Base-by-base conservation (phyloP, 2,797 vertebrate genomes). In the Rhinatrema bivittatum region DNA sequence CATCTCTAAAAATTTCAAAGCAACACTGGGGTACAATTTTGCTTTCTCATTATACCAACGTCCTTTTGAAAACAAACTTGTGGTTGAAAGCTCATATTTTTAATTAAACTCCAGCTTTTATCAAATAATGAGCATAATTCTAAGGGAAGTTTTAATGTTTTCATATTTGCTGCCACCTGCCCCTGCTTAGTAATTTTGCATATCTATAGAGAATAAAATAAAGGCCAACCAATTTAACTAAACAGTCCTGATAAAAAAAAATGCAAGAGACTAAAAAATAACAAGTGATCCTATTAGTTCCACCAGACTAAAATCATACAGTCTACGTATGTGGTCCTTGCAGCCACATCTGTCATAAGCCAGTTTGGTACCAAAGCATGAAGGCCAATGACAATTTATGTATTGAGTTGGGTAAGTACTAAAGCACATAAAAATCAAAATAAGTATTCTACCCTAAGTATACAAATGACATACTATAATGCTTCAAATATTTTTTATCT, bases 311-410 rank as follows among this genome's bases (percentile, higher is more conserved):
- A 93, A 90, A 91, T 91, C 90, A 93, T 88, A 92, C 87, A 89
- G 75, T 91, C 90, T 72, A 91, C 84, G 91, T 92, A 96, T 94
- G 91, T 96, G 92, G 91, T 95, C 93, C 88, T 84, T 82, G 82
- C 84, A 88, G 78, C 77, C 87, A 91, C 91, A 95, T 94, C 93
- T 98, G 92, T 90, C 87, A 87, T 65, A 67, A 79, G 76, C 87
- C 77, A 73, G 80, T 87, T 78, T 69, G 59, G 61, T 46, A 72
- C 41, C 68, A 76, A 53, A 74, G 62, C 87, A 79, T 70, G 79
- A 78, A 78, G 83, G 36, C 55, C 56, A 62, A 72, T 74, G 55
- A 62, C 55, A 77, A 79, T 72, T 82, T 65, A 72, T 29, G n/a
- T 53, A 65, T 54, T 52, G 19, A 66, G 40, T 49, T 74, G 62